Conservation (phyloP, 2,797 vertebrate genomes). For the Bradypodion ventrale region DNA sequence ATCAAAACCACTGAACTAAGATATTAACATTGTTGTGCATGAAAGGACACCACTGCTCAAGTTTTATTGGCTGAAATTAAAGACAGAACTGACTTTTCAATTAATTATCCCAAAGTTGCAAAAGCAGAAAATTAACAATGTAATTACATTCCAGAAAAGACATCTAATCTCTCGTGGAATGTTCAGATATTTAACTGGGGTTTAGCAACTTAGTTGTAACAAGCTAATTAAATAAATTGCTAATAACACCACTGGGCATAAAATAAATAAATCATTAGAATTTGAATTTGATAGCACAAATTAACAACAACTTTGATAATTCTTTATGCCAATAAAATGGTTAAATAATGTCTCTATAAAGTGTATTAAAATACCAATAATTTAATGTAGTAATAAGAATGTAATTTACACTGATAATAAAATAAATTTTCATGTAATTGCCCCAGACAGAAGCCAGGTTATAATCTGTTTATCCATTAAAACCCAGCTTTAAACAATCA, state of each 20-base stretch:
- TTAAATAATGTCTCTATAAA: slow-evolving; percentile 56
- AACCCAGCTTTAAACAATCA: slow-evolving; percentile 63
- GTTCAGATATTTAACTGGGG: slow-evolving; percentile 38
- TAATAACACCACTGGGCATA: slow-evolving; percentile 34
- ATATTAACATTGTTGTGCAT: background rate
- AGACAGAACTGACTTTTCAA: slow-evolving; percentile 14
- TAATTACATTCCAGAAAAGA: background rate
- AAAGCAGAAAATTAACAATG: slow-evolving; percentile 3
- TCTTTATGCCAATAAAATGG: slow-evolving; percentile 41
- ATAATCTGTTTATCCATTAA: slow-evolving; percentile 56
- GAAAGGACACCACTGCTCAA: slow-evolving; percentile 5
- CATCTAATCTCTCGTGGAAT: slow-evolving; percentile 27
- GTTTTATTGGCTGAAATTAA: slow-evolving; percentile 13
- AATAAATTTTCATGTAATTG: slow-evolving; percentile 62
- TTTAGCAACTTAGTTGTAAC: slow-evolving; percentile 45
- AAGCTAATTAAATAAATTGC: slow-evolving; percentile 49
- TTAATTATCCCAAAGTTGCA: slow-evolving; percentile 10
- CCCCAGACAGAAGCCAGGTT: slow-evolving; percentile 58
- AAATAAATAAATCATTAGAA: slow-evolving; percentile 44
- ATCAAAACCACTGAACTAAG: background rate
- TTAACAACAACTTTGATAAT: slow-evolving; percentile 49
- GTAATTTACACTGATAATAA: slow-evolving; percentile 58
- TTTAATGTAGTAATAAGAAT: slow-evolving; percentile 63
- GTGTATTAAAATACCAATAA: slow-evolving; percentile 51
- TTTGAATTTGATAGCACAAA: slow-evolving; percentile 47